Conservation (phyloP, 2,797 vertebrate genomes). For the Crocidura indochinensis region DNA sequence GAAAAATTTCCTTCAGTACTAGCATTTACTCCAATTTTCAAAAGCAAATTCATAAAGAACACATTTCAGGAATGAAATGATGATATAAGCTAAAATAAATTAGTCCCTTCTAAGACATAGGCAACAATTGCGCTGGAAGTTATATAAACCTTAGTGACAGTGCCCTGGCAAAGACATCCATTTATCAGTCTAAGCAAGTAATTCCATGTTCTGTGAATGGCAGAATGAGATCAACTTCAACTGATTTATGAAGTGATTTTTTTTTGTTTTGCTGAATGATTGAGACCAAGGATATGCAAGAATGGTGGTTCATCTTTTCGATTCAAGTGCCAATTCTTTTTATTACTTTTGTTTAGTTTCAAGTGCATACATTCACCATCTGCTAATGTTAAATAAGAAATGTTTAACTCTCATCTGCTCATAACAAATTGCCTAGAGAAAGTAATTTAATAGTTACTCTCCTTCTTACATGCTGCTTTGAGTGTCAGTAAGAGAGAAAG, state of each 20-base stretch:
- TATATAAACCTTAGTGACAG: conserved; percentile 64
- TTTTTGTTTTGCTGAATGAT: conserved; percentile 74
- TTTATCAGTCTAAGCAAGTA: conserved; percentile 74
- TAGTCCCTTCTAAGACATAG: conserved; percentile 74
- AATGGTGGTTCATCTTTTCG: conserved; percentile 76
- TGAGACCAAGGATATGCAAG: conserved; percentile 73
- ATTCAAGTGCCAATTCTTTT: conserved; percentile 79
- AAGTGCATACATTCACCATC: conserved; percentile 74
- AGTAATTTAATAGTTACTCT: conserved; percentile 54
- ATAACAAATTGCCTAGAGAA: conserved; percentile 68
- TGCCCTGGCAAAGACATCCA: conserved; percentile 44
- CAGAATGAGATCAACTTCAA: conserved; percentile 64
- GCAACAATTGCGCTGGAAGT: conserved; percentile 80
- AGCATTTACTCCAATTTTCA: conserved; percentile 74
- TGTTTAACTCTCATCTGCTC: conserved; percentile 74
- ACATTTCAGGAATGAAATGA: conserved; percentile 73
- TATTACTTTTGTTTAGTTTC: conserved; percentile 81
- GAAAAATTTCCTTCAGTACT: conserved; percentile 35
- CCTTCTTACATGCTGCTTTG: conserved; percentile 50
- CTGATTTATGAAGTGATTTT: conserved; percentile 68
- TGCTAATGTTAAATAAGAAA: conserved; percentile 77
- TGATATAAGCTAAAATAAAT: conserved; percentile 83
- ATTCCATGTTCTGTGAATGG: conserved; percentile 63
- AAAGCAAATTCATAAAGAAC: conserved; percentile 76
- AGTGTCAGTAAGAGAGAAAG: background rate